phyloP scores from a whole-genome alignment of 2,797 vertebrate species.

The Crocodylus rhombifer region DNA sequence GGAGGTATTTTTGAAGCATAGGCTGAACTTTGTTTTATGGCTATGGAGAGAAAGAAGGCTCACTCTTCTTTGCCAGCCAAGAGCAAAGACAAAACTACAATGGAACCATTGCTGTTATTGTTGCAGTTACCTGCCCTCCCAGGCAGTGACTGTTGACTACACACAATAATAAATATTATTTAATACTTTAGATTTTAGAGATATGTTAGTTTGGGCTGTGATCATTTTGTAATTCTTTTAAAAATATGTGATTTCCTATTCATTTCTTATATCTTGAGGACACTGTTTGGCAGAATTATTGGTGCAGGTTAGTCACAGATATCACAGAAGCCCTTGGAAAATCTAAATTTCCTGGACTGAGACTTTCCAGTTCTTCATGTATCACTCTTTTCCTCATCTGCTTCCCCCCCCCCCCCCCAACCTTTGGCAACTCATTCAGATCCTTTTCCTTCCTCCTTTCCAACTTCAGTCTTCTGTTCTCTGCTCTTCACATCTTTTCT shows the following conservation, averaged over 20 bases:
- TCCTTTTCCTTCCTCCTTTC: not conserved
- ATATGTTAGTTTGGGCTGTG: not conserved
- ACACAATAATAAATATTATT: not conserved
- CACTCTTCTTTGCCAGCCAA: not conserved
- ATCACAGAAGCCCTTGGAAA: not conserved
- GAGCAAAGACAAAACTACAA: not conserved
- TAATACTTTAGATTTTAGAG: not conserved
- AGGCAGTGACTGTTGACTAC: not conserved
- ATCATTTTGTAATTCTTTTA: not conserved
- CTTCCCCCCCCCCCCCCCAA: not conserved
- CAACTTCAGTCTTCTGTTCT: not conserved
- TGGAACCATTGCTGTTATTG: not conserved
- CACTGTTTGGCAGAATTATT: not conserved
- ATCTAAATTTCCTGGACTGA: not conserved
- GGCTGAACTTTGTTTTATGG: not conserved
- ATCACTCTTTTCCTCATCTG: not conserved
- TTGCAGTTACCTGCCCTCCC: not conserved
- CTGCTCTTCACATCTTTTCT: rapidly evolving
- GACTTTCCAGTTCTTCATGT: not conserved
- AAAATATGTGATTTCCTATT: not conserved
- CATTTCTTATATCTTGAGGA: not conserved
- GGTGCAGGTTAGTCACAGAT: not conserved
- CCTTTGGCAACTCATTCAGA: not conserved
- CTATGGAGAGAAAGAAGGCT: not conserved
- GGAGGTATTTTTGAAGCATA: constrained; percentile 8